These are phyloP conservation scores for Drosophila parabipectinata DNA, from an alignment of 1,140 invertebrate species.

Conservation along the genomic window DNA sequence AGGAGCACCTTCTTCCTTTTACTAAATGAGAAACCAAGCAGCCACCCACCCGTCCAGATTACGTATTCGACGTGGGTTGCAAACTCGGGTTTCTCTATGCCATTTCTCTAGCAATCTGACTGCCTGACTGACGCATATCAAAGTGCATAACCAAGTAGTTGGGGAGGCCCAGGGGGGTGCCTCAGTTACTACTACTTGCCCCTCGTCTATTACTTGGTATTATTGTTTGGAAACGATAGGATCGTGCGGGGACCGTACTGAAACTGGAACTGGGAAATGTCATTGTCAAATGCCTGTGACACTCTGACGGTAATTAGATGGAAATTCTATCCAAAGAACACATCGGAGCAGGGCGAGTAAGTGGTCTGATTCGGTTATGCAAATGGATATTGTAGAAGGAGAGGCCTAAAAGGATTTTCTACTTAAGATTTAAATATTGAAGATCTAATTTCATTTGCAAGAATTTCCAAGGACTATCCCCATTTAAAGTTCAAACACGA, in stretches of 20 bases:
- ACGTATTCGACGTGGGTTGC: constrained; percentile 47
- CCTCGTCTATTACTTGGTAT: constrained; percentile 26
- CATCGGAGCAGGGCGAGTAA: background rate
- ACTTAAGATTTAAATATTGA: background rate
- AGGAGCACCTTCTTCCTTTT: background rate
- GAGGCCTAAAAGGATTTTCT: background rate
- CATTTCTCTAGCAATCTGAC: constrained; percentile 42
- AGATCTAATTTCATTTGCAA: no score
- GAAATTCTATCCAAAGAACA: constrained; percentile 34
- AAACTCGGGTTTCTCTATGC: constrained; percentile 36
- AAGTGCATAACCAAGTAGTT: constrained; percentile 53
- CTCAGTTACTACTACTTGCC: constrained; percentile 38
- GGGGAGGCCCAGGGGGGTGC: constrained; percentile 4
- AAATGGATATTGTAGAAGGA: constrained; percentile 21
- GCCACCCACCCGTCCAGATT: constrained; percentile 18
- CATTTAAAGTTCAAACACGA: no score
- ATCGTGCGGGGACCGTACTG: background rate
- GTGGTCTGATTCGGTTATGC: constrained; percentile 30
- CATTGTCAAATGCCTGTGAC: constrained; percentile 54
- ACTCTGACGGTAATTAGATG: constrained; percentile 56
- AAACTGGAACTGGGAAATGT: constrained; percentile 30
- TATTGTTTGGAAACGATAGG: constrained; percentile 9
- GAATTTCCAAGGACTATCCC: no score
- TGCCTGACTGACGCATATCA: constrained; percentile 52
- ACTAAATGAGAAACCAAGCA: background rate